Base-by-base conservation (phyloP, 2,113 vertebrate genomes). In the Takifugu flavidus region DNA sequence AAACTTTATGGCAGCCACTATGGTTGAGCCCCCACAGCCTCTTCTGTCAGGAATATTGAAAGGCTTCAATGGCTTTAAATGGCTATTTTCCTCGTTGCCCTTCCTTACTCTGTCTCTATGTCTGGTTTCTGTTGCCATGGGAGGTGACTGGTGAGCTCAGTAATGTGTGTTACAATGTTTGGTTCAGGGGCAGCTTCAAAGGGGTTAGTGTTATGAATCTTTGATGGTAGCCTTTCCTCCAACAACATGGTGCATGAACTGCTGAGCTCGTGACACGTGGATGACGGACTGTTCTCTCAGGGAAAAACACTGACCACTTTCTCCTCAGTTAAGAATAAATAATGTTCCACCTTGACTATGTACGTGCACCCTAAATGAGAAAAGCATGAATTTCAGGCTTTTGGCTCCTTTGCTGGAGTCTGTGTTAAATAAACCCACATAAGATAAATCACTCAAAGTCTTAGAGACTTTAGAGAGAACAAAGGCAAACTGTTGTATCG, bases 71-170 rank as follows among this genome's bases (percentile, higher is more conserved):
- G 67, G 63, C 56, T 80, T 74, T 62, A 80, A 76, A 79, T 82
- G 56, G 55, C 31, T 71, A 42, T 83, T 81, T 79, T 67, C 57
- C 55, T 65, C 53, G 39, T 56, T 51, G 67, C 34, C 54, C 49
- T 43, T 56, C 51, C 29, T 53, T 49, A 28, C 54, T 45, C 53
- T 61, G 60, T 59, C 56, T 31, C 42, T 59, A 39, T 5, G 34
- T 29, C 26, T 54, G 46, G 49, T 67, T 79, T 71, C 64, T 62
- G 86, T 86, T 88, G 82, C 84, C 72, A 86, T 80, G 80, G 80
- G 72, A 77, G 70, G 74, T 59, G 65, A 70, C 62, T 74, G 72
- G 59, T 80, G 53, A 53, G 72, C 70, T 77, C 74, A 80, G 69
- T 71, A 71, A 84, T 84, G 80, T 74, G 53, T 59, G 61, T 72